phyloP scores from a whole-genome alignment of 2,113 vertebrate genomes.

The Thamnophis sirtalis region DNA sequence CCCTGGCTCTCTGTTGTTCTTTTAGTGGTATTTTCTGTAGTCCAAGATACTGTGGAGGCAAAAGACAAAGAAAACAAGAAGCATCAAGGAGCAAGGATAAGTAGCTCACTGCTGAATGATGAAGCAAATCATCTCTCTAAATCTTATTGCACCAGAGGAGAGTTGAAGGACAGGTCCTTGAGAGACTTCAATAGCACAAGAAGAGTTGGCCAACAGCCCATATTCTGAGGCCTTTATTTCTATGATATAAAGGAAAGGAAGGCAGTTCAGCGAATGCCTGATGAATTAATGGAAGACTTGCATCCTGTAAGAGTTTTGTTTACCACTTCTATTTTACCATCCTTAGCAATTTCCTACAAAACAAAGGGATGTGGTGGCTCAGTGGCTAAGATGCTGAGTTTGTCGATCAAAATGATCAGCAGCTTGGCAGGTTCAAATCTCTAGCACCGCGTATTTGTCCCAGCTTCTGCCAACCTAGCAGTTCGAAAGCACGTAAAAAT shows the following conservation, averaged over 20 bases:
- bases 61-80: neutral
- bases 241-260: neutral
- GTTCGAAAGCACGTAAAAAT: too few relatives aligned
- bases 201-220: neutral
- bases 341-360: neutral
- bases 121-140: slow-evolving; percentile 6
- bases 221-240: neutral
- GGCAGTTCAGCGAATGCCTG: neutral
- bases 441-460: too few relatives aligned
- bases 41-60: neutral
- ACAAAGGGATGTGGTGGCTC: too few relatives aligned
- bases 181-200: slow-evolving; percentile 2
- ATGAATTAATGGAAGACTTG: neutral
- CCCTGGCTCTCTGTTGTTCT: neutral
- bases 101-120: neutral
- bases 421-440: too few relatives aligned
- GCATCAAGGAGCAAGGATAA: neutral
- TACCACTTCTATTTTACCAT: neutral
- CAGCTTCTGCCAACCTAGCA: too few relatives aligned
- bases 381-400: too few relatives aligned
- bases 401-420: too few relatives aligned
- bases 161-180: neutral
- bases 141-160: slow-evolving; percentile 8
- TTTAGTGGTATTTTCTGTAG: neutral
- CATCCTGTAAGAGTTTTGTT: neutral